Conservation (phyloP, 1,140 invertebrate species). For the Musca domestica region DNA sequence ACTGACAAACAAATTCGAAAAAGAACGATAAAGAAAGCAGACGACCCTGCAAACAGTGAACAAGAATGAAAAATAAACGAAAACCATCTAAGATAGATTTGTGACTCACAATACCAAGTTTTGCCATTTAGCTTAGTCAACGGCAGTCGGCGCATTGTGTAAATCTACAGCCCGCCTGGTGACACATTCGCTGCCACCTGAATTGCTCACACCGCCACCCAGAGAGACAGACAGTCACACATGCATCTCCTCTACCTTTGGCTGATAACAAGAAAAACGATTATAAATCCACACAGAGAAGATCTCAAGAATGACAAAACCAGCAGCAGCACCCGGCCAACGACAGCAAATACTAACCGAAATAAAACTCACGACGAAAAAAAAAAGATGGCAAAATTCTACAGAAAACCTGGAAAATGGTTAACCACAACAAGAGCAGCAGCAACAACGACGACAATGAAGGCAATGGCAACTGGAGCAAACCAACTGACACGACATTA, state of each 20-base stretch:
- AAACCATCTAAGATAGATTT: constrained; percentile 3
- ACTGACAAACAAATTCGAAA: background rate
- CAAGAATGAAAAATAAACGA: background rate
- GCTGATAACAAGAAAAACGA: background rate
- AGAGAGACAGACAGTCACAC: no score
- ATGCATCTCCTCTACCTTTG: background rate
- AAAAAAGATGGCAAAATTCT: background rate
- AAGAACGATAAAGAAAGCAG: background rate
- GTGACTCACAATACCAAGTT: constrained; percentile 12
- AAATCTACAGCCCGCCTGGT: no score
- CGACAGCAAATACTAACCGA: background rate
- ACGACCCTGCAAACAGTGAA: background rate
- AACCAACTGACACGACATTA: constrained; percentile 4
- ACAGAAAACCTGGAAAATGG: background rate
- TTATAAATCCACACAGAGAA: background rate
- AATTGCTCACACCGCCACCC: no score
- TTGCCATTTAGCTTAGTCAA: constrained; percentile 13
- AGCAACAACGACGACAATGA: no score
- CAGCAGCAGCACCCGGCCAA: background rate
- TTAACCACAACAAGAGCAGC: no score
- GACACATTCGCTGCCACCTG: no score
- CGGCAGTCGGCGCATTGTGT: no score
- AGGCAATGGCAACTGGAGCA: background rate
- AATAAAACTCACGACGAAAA: background rate
- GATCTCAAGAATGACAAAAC: background rate